Base-by-base conservation (phyloP, 2,888 invertebrate species). In the Anorthoa munda region DNA sequence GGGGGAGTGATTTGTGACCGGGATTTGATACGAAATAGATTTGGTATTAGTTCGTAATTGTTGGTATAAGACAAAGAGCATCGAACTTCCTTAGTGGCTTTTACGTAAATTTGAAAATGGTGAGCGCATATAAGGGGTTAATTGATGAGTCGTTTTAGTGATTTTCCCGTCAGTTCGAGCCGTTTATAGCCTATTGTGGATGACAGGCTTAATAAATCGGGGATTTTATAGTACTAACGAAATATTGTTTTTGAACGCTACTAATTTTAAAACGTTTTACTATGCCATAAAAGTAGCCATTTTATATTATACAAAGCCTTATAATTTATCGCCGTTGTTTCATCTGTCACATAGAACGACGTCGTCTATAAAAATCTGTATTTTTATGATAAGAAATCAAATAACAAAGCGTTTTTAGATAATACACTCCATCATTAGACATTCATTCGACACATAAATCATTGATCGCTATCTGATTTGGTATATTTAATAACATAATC, bases 251-350 rank as follows among this genome's bases (percentile, higher is more conserved):
- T 92, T 89, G 87, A 85, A 88, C 82, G 82, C 83, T 79, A 91
- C 90, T 91, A 91, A 92, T 92, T 93, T 90, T 82, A 87, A 90
- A 92, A 87, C 89, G 83, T 90, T 93, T 93, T 93, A 93, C 84
- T 90, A 83, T 89, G 89, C 91, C 84, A 93, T 94, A 93, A 94
- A 93, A 91, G 85, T 87, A 83, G 88, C 82, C 88, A 88, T 93
- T 93, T 92, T 90, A 92, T 92, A 92, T 93, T 90, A 93, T 88
- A 93, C 92, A 91, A 92, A 93, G 88, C 88, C 87, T 90, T 89
- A 85, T 85, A 93, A 94, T 94, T 94, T 94, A 94, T 93, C 86
- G 90, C 77, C 88, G 92, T 92, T 94, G 92, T 93, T 94, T 92
- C 89, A 89, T 90, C 86, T 90, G 90, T 91, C 92, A 93, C 92